These are phyloP conservation scores for Sebastes matsubarae DNA, from an alignment of 2,797 vertebrate genomes.

Conservation along the genomic window DNA sequence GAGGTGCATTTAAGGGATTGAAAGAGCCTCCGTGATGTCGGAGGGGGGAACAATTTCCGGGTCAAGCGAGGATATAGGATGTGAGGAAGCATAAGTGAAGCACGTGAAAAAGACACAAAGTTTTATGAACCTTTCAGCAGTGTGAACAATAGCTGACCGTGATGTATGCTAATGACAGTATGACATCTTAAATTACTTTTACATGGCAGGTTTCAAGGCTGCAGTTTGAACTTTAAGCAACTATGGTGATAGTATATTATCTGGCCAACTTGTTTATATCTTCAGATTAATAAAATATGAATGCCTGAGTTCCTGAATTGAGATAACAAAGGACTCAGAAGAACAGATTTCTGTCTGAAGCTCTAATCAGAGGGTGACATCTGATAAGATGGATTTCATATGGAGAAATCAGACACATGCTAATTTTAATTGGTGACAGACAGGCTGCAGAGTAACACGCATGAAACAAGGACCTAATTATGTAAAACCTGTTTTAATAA, in stretches of 20 bases:
- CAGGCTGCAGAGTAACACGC: neutral
- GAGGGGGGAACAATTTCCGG: too few relatives aligned
- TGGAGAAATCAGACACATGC: slow-evolving; percentile 13
- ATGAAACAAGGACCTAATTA: slow-evolving; percentile 18
- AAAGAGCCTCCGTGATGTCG: too few relatives aligned
- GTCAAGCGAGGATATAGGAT: too few relatives aligned
- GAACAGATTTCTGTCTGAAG: neutral
- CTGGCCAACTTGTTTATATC: neutral
- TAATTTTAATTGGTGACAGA: slow-evolving; percentile 31
- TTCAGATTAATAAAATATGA: neutral
- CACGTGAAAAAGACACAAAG: too few relatives aligned
- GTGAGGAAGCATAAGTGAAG: too few relatives aligned
- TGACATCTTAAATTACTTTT: neutral
- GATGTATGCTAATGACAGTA: too few relatives aligned
- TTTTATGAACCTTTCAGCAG: neutral
- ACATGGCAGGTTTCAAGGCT: neutral
- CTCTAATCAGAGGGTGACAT: slow-evolving; percentile 12
- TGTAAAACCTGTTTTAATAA: slow-evolving; percentile 34
- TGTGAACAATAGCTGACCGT: neutral
- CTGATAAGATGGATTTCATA: slow-evolving; percentile 16
- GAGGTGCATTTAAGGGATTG: too few relatives aligned
- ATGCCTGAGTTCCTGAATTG: neutral
- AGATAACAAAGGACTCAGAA: neutral
- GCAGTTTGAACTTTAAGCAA: neutral
- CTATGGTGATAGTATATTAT: neutral